Base-by-base conservation (phyloP, 2,113 vertebrate species). In the Aegypius monachus region DNA sequence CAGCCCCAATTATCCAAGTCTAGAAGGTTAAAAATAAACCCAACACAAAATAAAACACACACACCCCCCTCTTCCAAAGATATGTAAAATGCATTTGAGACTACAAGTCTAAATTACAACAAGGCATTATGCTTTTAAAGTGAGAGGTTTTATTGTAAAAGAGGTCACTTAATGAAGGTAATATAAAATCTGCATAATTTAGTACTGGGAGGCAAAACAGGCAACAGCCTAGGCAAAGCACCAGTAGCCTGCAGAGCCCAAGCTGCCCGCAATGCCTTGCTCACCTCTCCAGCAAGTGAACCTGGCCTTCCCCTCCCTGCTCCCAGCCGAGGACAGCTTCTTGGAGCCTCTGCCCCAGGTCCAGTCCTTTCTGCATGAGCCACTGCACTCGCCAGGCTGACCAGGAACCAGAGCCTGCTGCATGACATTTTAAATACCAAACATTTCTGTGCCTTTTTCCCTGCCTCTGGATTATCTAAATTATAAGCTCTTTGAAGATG, bases 201-300 rank as follows among this genome's bases (percentile, higher is more conserved):
- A 77, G 34, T 26, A 48, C 14, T 18, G 10, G 23, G 52, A 81
- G 16, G 26, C 29, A 71, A 66, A 91, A 47, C 13, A 23, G 16
- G 12, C 38, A n/a, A 42, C 43, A 56, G 42, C 23, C 18, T 16
- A 26, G 25, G n/a, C 16, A 55, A 67, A 61, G 45, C 36, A 94
- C 11, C 42, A 78, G 40, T 1, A 67, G 34, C 36, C 40, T 72
- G 40, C n/a, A 88, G 38, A 71, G 43, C 47, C 27, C 31, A 6
- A 6, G 40, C 13, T 0, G 1, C 34, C 14, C 1, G 0, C 0
- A 0, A 12, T 8, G 14, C 40, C 45, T 59, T 31, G 16, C 17
- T 93, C 38, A 18, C 9, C 27, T 53, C 43, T 7, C 50, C 90
- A 88, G 29, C 53, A 84, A 34, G 19, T 7, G 21, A 16, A 34